phyloP scores from a whole-genome alignment of 2,797 vertebrate species.

The Sternotherus odoratus region DNA sequence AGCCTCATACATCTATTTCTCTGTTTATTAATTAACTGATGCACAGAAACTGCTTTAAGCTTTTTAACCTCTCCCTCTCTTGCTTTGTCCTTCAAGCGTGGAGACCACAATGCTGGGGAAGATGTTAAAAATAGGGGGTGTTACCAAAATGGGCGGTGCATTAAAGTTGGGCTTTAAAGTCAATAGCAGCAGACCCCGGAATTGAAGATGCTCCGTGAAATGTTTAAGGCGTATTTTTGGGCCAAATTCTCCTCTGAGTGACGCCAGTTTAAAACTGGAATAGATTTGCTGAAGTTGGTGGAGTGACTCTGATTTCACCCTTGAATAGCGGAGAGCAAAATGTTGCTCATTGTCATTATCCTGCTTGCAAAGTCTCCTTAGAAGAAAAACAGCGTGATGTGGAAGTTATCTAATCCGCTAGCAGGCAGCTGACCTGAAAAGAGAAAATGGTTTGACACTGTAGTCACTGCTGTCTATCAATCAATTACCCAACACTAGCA shows the following conservation, averaged over 20 bases:
- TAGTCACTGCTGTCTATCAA: not conserved
- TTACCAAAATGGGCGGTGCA: not conserved
- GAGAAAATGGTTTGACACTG: not conserved
- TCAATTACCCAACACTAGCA: not conserved
- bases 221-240: not conserved
- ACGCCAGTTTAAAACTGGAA: not conserved
- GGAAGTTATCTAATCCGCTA: not conserved
- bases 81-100: constrained; percentile 11
- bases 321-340: not conserved
- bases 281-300: not conserved
- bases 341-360: not conserved
- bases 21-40: constrained; percentile 78
- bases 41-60: constrained; percentile 55
- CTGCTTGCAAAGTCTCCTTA: not conserved
- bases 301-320: fast-evolving
- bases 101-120: not conserved
- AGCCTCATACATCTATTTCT: constrained; percentile 68
- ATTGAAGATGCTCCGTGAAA: not conserved
- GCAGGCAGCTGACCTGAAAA: not conserved
- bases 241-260: not conserved
- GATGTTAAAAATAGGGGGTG: not conserved
- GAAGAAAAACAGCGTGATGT: not conserved
- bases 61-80: constrained; percentile 61
- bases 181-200: not conserved
- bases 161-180: not conserved